These are phyloP conservation scores for Clarias batrachus DNA, from an alignment of 2,113 vertebrate genomes.

Conservation along the genomic window DNA sequence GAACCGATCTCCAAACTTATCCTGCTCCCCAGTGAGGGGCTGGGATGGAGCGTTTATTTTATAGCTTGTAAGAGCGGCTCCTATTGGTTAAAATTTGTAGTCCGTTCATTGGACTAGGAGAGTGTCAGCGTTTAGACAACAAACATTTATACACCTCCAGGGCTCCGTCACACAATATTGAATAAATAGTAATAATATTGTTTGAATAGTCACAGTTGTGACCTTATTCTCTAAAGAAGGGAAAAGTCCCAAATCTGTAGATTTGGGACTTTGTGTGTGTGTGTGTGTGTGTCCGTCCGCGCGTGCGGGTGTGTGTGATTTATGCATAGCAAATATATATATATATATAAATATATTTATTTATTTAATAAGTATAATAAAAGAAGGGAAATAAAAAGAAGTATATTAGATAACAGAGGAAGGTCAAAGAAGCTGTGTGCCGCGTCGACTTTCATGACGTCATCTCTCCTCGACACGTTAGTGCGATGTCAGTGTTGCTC, in stretches of 20 bases:
- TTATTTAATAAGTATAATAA: too few species aligned
- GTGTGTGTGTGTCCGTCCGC: too few species aligned
- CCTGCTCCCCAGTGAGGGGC: conserved; percentile 53
- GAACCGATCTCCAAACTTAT: conserved; percentile 14
- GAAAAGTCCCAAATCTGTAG: too few species aligned
- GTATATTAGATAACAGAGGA: not conserved
- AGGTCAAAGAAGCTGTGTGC: not conserved
- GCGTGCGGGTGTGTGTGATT: not conserved
- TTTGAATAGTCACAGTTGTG: too few species aligned
- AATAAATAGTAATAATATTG: not conserved
- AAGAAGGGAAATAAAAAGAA: too few species aligned
- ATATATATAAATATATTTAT: not conserved
- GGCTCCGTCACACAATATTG: not conserved
- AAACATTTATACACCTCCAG: not conserved
- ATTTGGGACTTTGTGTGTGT: too few species aligned
- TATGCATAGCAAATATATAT: not conserved
- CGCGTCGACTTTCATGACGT: not conserved
- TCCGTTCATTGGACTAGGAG: conserved; percentile 87
- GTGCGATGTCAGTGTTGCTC: not conserved
- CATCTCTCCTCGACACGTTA: conserved; percentile 6
- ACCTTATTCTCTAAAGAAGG: too few species aligned
- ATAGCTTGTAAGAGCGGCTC: conserved; percentile 66
- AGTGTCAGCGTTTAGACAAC: not conserved
- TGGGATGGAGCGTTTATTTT: conserved; percentile 66
- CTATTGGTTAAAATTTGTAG: conserved; percentile 84